Conservation (phyloP, 2,888 invertebrate species). For the Napeogenes sylphis region DNA sequence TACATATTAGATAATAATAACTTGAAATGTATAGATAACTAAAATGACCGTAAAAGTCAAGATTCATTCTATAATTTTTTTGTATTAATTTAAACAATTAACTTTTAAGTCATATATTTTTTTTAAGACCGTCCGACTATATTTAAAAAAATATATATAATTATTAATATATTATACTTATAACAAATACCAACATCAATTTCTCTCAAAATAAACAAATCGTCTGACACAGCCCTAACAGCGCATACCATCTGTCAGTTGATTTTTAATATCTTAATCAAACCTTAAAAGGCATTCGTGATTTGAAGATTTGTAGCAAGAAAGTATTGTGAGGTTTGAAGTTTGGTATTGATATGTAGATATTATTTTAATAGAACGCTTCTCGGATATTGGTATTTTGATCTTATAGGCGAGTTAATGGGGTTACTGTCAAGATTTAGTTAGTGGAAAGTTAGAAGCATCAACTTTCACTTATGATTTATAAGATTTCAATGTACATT, state of each 20-base stretch:
- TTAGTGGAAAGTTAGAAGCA: no score
- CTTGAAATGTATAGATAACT: no score
- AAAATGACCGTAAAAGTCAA: no score
- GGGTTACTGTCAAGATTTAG: background rate
- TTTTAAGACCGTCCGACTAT: no score
- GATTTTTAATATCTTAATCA: conserved; percentile 27
- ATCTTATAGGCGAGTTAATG: background rate
- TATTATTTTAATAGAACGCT: conserved; percentile 1
- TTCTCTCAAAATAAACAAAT: background rate
- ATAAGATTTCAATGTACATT: no score
- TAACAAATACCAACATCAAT: background rate
- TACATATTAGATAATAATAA: no score
- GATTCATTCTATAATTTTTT: no score
- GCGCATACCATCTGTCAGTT: conserved; percentile 22
- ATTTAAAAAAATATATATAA: no score
- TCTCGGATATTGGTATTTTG: background rate
- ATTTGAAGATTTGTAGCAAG: conserved; percentile 10
- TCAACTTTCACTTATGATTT: no score
- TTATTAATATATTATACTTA: background rate
- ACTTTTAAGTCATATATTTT: no score
- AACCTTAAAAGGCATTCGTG: conserved; percentile 25
- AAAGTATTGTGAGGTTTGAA: conserved; percentile 18
- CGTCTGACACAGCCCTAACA: conserved; percentile 9
- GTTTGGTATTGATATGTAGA: conserved; percentile 8
- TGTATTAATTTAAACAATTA: no score